These are phyloP conservation scores for Itoplectis maculator DNA, from an alignment of 2,888 invertebrate species.

Conservation along the genomic window DNA sequence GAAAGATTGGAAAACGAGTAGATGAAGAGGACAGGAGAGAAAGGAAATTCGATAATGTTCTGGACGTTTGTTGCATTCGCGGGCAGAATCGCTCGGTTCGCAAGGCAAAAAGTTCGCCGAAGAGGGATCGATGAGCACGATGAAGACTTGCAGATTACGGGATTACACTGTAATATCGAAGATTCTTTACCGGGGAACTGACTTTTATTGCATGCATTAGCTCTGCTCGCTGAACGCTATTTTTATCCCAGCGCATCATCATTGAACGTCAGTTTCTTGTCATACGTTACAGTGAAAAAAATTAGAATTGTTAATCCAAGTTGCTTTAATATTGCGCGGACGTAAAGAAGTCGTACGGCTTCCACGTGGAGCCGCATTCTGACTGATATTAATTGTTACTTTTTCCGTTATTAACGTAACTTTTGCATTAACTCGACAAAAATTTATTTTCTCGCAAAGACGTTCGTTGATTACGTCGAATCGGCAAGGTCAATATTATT, in stretches of 20 bases:
- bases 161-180: background rate
- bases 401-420: too few species aligned
- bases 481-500: conserved; percentile 9
- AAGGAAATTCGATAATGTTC: conserved; percentile 31
- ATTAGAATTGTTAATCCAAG: background rate
- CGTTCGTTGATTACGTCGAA: background rate
- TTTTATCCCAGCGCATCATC: background rate
- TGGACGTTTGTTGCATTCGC: conserved; percentile 30
- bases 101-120: conserved; percentile 3
- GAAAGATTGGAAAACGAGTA: conserved; percentile 17
- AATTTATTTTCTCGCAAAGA: background rate
- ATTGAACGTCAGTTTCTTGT: background rate
- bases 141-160: conserved; percentile 8
- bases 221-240: background rate
- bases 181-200: background rate
- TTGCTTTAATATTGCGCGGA: background rate
- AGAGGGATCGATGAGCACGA: background rate
- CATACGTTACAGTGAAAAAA: background rate
- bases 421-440: background rate
- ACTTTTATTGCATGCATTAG: background rate
- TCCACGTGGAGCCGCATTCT: background rate
- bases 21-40: background rate
- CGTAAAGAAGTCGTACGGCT: background rate
- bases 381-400: too few species aligned
- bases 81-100: background rate